Base-by-base conservation (phyloP, 2,113 vertebrate species). In the Hemiprocne comata region DNA sequence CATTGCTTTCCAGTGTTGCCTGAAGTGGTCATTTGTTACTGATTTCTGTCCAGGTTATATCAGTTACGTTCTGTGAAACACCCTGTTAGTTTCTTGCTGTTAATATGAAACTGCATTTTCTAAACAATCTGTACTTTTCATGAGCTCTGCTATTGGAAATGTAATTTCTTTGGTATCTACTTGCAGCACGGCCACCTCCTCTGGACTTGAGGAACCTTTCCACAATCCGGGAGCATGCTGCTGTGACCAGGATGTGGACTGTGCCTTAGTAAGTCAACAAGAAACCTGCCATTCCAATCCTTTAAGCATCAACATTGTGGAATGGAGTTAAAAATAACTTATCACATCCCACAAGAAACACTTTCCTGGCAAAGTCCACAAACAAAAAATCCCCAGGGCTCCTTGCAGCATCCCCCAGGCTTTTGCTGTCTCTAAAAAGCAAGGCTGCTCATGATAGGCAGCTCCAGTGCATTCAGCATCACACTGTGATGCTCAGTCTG, bases 201-300 rank as follows among this genome's bases (percentile, higher is more conserved):
- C 98, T 99, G 90, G 99, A 99, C 97, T 96, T 99, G 94, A 98
- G 98, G 83, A 99, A 97, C 70, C 98, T 99, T 84, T 99, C 99
- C 73, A 99, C 99, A 26, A 99, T 99, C 94, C 98, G 98, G 70
- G 99, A 99, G 92, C 99, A 98, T 33, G 90, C 98, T 31, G 97
- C 98, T 11, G 95, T 99, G 88, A 98, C 96, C 96, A 98, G 98
- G 97, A 98, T 98, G n/a, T 97, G 97, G 97, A 99, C 98, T 21
- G 98, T 98, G 89, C 98, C 98, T 94, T 98, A 99, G 99, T 99
- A 98, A 98, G 98, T 98, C 76, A 78, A 24, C 70, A 66, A 77
- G 57, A 85, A 94, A 89, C 50, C 70, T 87, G 25, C 66, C 7
- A 8, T 85, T 85, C 65, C 80, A 89, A 85, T 78, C 40, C 66